phyloP scores from a whole-genome alignment of 1,140 invertebrate species.

The Hylyphantes graminicola region DNA sequence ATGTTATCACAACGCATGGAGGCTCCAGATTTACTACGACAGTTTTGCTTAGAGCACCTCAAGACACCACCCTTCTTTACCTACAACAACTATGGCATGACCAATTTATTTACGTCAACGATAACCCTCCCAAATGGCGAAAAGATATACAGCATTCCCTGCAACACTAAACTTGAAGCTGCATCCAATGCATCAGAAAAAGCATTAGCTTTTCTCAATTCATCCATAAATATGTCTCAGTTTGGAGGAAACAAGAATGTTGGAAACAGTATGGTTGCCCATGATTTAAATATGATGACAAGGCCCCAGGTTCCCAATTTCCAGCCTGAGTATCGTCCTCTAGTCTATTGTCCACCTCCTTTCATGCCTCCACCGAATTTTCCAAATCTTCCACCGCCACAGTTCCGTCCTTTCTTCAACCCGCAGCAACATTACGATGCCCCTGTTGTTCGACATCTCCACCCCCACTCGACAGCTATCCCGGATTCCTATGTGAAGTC shows the following conservation, averaged over 20 bases:
- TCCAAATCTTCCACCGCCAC: not conserved
- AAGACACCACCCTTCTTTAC: conserved; percentile 18
- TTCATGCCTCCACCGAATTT: conserved; percentile 6
- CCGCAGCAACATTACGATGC: conserved; percentile 1
- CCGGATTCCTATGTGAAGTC: conserved; percentile 49
- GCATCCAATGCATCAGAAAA: conserved; percentile 47
- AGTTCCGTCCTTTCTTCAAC: not conserved
- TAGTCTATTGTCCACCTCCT: not conserved
- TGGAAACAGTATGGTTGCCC: not conserved
- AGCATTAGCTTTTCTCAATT: conserved; percentile 17
- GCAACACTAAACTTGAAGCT: conserved; percentile 26
- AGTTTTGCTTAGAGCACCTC: conserved; percentile 12
- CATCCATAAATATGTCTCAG: not conserved
- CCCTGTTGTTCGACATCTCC: conserved; percentile 33
- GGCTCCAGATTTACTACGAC: not conserved
- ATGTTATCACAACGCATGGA: not conserved
- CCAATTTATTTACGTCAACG: conserved; percentile 26
- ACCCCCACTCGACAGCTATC: conserved; percentile 21
- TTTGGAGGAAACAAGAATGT: not conserved
- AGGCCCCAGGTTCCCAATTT: conserved; percentile 4
- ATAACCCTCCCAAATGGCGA: conserved; percentile 44
- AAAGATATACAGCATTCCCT: conserved; percentile 39
- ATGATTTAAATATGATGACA: not conserved
- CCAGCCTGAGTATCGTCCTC: conserved; percentile 24
- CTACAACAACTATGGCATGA: conserved; percentile 23